phyloP scores from a whole-genome alignment of 2,797 vertebrate genomes.

The Chelon labrosus region DNA sequence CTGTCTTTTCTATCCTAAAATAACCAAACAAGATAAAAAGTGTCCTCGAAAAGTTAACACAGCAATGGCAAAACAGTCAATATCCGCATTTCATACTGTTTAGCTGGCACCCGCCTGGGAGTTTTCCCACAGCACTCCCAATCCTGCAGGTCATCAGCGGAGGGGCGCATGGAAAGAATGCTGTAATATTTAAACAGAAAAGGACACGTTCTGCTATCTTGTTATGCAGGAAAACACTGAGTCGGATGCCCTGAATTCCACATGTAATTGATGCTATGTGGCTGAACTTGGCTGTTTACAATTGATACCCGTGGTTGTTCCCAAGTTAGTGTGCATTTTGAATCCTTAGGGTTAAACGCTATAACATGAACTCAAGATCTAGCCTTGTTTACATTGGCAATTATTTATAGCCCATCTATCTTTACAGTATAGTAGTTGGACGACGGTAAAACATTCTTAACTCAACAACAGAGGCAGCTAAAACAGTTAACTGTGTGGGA shows the following conservation, averaged over 20 bases:
- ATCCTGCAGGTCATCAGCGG: conserved; percentile 74
- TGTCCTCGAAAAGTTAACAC: conserved; percentile 29
- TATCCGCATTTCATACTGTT: conserved; percentile 63
- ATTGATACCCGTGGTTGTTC: conserved; percentile 47
- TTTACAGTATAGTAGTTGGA: conserved; percentile 9
- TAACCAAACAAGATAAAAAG: conserved; percentile 22
- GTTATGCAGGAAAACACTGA: conserved; percentile 84
- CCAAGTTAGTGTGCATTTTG: conserved; percentile 48
- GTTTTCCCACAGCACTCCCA: conserved; percentile 81
- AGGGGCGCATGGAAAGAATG: conserved; percentile 82
- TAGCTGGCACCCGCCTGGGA: conserved; percentile 67
- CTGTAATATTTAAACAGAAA: conserved; percentile 86
- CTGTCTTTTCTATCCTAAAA: conserved; percentile 2
- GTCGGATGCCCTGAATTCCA: conserved; percentile 88
- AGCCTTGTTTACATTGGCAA: conserved; percentile 52
- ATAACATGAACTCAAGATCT: conserved; percentile 52
- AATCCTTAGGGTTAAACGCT: conserved; percentile 53
- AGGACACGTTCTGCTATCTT: conserved; percentile 83
- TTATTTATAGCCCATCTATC: conserved; percentile 51
- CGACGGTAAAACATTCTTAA: conserved; percentile 40
- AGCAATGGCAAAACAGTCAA: conserved; percentile 43
- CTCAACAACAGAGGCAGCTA: conserved; percentile 27
- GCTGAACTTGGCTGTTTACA: conserved; percentile 77
- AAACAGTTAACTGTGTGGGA: conserved; percentile 49
- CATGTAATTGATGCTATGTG: conserved; percentile 86